Evolutionary conservation across 2,888 invertebrate genomes (phyloP).

Genomic region (Oscheius onirici): DNA sequence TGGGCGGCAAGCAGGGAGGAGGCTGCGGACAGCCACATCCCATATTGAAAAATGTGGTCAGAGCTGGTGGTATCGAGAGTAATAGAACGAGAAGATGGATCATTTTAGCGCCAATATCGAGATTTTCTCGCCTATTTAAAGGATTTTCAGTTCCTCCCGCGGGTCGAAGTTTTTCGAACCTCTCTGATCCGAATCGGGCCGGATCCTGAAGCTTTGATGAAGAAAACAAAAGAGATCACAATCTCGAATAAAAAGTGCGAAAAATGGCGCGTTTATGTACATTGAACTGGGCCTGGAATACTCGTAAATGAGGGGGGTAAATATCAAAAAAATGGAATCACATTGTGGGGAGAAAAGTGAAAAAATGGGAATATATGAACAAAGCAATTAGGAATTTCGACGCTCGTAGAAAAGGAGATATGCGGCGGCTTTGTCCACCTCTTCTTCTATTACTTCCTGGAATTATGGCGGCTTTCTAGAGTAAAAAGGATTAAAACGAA

Average conservation of each 20-base stretch:
- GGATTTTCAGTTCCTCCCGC: constrained; percentile 9
- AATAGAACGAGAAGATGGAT: background rate
- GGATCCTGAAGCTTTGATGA: no score
- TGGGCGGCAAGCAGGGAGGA: constrained; percentile 2
- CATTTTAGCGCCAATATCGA: no score
- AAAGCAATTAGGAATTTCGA: no score
- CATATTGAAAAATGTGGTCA: constrained; percentile 9
- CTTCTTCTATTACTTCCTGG: constrained; percentile 55
- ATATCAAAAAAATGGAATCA: background rate
- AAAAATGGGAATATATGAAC: background rate
- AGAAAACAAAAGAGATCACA: no score
- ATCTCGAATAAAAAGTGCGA: no score
- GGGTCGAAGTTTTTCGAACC: no score
- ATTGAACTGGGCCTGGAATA: background rate
- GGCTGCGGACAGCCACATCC: constrained; percentile 20
- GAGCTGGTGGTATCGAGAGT: background rate
- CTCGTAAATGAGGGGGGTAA: background rate
- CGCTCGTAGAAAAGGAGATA: constrained; percentile 61
- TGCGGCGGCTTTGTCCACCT: constrained; percentile 57
- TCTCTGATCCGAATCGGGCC: no score
- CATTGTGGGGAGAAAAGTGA: background rate
- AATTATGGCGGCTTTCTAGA: constrained; percentile 31
- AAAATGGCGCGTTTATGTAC: background rate
- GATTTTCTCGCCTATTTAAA: no score
- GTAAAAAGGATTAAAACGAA: constrained; percentile 21